Evolutionary conservation across 2,113 vertebrate species (phyloP), one percentile per base, ranked within the genome.

Genomic region (Pitta sordida): DNA sequence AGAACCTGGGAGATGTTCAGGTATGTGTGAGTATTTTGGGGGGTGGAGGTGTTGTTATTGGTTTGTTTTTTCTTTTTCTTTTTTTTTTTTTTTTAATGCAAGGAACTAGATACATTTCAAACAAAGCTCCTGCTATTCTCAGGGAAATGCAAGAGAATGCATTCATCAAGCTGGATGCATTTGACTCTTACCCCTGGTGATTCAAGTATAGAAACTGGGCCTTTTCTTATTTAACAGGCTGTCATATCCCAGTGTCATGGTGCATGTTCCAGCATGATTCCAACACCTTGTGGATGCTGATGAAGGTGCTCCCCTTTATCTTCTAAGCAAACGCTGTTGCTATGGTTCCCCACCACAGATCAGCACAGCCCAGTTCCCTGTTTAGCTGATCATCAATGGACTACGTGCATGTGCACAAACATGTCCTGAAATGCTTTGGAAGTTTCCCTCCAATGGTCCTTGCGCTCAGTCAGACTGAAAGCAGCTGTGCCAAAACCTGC

Each of bases 291-390:
- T 20, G 49, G 44, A 71, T 24, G 16, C 63, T 86, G 53, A 80
- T 51, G n/a, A 46, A 53, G 8, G 11, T 30, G 37, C 39, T 49
- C 34, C 44, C 15, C 23, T 77, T 77, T 32, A 37, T 68, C 23
- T 58, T 77, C 30, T 5, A 69, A n/a, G n/a, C 27, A 81, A 65
- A 62, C 58, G 37, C 69, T 41, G 16, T 12, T 91, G 51, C 55
- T 36, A 1, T 30, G 32, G 29, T 6, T 73, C 27, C 24, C 41
- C 15, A 55, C 6, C 39, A 16, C 0, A 1, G 30, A 32, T 24
- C 19, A 64, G 15, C 26, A 26, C 52, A 53, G 9, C 36, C 22
- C 79, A 74, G 51, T n/a, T n/a, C n/a, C n/a, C 32, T 58, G 5
- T 6, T 49, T 32, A 74, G 44, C 26, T 77, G 53, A 36, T 32